These are phyloP conservation scores for Tiliqua scincoides DNA, from an alignment of 2,113 vertebrate genomes.

Conservation along the genomic window DNA sequence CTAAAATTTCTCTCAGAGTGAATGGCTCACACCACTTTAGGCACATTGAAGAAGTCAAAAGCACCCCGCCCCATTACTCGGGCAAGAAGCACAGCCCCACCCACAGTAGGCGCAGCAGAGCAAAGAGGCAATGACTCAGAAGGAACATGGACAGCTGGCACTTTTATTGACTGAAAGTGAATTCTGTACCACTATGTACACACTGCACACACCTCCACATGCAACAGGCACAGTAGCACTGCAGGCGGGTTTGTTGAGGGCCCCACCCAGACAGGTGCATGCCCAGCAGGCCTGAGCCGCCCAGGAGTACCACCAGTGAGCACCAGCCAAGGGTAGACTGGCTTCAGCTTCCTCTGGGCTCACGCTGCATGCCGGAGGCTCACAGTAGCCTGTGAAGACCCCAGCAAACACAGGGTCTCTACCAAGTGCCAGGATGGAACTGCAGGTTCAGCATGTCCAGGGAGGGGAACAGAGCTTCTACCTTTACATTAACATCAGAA, in stretches of 20 bases:
- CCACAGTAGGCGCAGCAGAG: neutral
- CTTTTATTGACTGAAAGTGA: constrained; percentile 46
- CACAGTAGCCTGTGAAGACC: neutral
- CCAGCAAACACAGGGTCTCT: neutral
- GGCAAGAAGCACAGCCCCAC: too few species aligned
- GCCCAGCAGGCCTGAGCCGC: neutral
- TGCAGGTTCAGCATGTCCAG: neutral
- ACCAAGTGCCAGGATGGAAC: neutral
- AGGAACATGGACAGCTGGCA: constrained; percentile 39
- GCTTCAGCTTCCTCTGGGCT: neutral
- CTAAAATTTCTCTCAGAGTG: too few species aligned
- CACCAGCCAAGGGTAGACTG: neutral
- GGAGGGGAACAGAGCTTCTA: neutral
- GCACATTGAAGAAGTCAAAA: too few species aligned
- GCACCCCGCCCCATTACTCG: too few species aligned
- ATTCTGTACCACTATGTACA: constrained; percentile 28
- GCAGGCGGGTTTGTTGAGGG: constrained; percentile 1
- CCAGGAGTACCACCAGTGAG: neutral
- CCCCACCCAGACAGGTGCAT: constrained; percentile 9
- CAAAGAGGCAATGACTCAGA: neutral
- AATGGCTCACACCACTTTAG: too few species aligned
- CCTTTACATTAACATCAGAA: neutral
- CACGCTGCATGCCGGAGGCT: neutral
- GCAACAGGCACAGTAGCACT: constrained; percentile 36
- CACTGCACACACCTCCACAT: constrained; percentile 18